Evolutionary conservation across 2,113 vertebrate species (phyloP), one percentile per base, ranked within the genome.

Genomic region (Craseonycteris thonglongyai): DNA sequence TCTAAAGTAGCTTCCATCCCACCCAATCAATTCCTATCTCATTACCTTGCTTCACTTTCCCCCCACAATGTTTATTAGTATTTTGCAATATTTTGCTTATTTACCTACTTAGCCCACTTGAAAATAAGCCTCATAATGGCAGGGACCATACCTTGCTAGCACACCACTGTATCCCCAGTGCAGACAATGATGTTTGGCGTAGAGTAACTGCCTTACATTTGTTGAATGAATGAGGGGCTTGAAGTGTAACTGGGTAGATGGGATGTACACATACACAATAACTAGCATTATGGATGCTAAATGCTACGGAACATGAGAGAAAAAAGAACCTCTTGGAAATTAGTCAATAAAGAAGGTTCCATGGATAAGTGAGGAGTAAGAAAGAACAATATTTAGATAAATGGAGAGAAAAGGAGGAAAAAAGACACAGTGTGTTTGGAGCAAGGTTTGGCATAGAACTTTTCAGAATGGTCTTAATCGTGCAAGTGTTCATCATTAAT

Each of bases 161-260:
- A 58, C 33, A 58, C 24, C 3, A 4, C 51, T 14, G 0, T 58
- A 12, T 38, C 21, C 30, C 28, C 14, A 28, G 51, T 42, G 28
- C 72, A 82, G 61, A 26, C 16, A 63, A 54, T 18, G n/a, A 38
- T 30, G 33, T 63, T 75, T 91, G 74, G 33, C 30, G 19, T 72
- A 45, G 1, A 80, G 65, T 71, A 63, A 79, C 47, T 72, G 85
- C 54, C 88, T 95, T 84, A 2, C 93, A 45, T 95, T 94, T 94
- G 42, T 59, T 72, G 87, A 82, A 71, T 63, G 38, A 91, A 38
- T 85, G 65, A 79, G n/a, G 51, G 45, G 14, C 66, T 71, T 93
- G 58, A 40, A 13, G 47, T 35, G 3, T 65, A 93, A 28, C 54
- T 72, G 66, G 47, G 35, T 33, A 65, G 59, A 26, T 30, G 7